A percentile compares a stretch with the other conserved stretches of the same genome.
phyloP scores from a whole-genome alignment of 2,113 vertebrate species.

The Pantherophis guttatus region DNA sequence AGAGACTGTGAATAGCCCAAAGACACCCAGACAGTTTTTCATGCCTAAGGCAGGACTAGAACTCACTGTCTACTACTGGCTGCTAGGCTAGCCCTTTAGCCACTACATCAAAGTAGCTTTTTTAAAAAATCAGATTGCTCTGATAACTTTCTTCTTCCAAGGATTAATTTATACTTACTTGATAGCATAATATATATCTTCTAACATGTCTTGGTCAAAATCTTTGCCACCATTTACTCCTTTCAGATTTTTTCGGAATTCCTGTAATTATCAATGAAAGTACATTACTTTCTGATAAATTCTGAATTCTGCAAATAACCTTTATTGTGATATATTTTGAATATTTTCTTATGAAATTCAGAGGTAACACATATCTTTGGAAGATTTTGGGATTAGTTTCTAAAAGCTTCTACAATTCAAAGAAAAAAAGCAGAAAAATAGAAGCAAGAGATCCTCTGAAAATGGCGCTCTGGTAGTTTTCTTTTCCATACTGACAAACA shows the following conservation, averaged over 20 bases:
- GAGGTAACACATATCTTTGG: not conserved
- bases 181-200: constrained; percentile 96
- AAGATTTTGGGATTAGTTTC: not conserved
- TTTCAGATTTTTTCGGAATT: constrained; percentile 98
- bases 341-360: not conserved
- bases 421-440: not conserved
- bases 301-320: not conserved
- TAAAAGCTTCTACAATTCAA: constrained; percentile 1
- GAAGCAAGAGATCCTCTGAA: not conserved
- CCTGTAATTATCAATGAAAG: constrained; percentile 69
- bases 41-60: not conserved
- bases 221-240: constrained; percentile 95
- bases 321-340: not conserved
- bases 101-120: not conserved
- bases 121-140: not conserved
- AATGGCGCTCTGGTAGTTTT: not conserved
- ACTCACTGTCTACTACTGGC: not conserved
- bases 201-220: constrained; percentile 97
- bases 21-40: not conserved
- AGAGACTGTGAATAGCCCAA: not conserved
- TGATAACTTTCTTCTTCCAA: not conserved
- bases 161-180: constrained; percentile 77
- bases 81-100: not conserved
- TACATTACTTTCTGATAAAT: not conserved
- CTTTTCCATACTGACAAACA: not conserved